A percentile compares a stretch with the other conserved stretches of the same genome.
Conservation (phyloP, 2,888 invertebrate genomes). For the Drosophila vallismaia region DNA sequence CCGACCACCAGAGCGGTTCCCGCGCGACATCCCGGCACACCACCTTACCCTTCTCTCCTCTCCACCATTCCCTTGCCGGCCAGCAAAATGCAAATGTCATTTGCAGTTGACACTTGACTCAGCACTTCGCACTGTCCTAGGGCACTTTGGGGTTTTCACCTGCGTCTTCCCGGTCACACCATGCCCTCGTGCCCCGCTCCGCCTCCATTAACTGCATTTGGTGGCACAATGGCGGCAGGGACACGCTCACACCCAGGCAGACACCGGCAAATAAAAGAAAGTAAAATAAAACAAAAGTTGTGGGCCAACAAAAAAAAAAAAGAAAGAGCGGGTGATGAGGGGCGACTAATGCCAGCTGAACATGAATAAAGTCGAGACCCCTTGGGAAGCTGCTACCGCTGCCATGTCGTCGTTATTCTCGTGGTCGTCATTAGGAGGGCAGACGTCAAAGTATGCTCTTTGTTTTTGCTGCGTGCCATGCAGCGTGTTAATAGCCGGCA, state of each 20-base stretch:
- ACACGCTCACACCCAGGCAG: constrained; percentile 34
- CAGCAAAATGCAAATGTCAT: constrained; percentile 79
- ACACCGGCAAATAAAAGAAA: constrained; percentile 50
- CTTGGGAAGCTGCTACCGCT: constrained; percentile 57
- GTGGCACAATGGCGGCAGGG: constrained; percentile 59
- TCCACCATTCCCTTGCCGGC: constrained; percentile 39
- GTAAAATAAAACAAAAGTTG: constrained; percentile 60
- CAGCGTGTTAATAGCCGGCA: constrained; percentile 73
- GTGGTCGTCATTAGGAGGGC: constrained; percentile 76
- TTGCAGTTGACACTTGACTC: constrained; percentile 79
- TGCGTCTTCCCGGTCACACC: constrained; percentile 49
- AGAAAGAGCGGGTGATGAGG: constrained; percentile 16
- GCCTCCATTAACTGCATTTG: constrained; percentile 44
- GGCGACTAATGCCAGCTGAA: constrained; percentile 69
- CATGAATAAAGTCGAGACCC: constrained; percentile 71
- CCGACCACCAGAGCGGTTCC: constrained; percentile 42
- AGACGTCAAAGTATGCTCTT: constrained; percentile 71
- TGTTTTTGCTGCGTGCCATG: constrained; percentile 57
- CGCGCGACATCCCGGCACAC: background rate
- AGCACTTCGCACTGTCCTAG: constrained; percentile 78
- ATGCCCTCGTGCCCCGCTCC: constrained; percentile 1
- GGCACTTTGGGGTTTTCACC: constrained; percentile 79
- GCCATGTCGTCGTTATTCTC: constrained; percentile 55
- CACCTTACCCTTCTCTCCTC: background rate
- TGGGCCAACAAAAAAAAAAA: constrained; percentile 24